phyloP scores from a whole-genome alignment of 2,888 invertebrate species.

The Epistrophe eligans region DNA sequence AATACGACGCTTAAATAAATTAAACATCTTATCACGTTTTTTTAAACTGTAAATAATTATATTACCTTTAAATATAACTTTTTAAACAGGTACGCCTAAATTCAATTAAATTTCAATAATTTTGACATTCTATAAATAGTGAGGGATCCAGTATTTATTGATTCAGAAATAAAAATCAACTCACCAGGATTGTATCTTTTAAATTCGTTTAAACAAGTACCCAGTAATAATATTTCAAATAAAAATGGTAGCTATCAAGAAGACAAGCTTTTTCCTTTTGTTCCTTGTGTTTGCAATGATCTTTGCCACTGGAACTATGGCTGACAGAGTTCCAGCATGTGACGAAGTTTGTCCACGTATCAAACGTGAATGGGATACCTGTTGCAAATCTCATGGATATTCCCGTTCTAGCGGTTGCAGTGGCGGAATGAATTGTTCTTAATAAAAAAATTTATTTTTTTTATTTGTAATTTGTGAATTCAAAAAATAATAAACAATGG shows the following conservation, averaged over 20 bases:
- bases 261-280: slow-evolving; percentile 10
- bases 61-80: too few relatives aligned
- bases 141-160: too few relatives aligned
- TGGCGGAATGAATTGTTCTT: neutral
- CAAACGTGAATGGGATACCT: neutral
- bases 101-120: too few relatives aligned
- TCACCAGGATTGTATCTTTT: too few relatives aligned
- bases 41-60: too few relatives aligned
- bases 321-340: neutral
- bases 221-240: too few relatives aligned
- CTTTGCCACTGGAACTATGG: neutral
- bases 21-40: too few relatives aligned
- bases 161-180: too few relatives aligned
- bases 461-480: neutral
- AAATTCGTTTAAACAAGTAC: too few relatives aligned
- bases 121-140: too few relatives aligned
- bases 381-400: neutral
- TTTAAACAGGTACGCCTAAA: too few relatives aligned
- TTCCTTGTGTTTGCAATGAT: neutral
- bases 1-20: too few relatives aligned
- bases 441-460: neutral
- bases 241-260: neutral
- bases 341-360: neutral
- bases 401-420: neutral
- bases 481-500: neutral